Evolutionary conservation across 2,113 vertebrate species (phyloP).

Genomic region (Thryonomys swinderianus): DNA sequence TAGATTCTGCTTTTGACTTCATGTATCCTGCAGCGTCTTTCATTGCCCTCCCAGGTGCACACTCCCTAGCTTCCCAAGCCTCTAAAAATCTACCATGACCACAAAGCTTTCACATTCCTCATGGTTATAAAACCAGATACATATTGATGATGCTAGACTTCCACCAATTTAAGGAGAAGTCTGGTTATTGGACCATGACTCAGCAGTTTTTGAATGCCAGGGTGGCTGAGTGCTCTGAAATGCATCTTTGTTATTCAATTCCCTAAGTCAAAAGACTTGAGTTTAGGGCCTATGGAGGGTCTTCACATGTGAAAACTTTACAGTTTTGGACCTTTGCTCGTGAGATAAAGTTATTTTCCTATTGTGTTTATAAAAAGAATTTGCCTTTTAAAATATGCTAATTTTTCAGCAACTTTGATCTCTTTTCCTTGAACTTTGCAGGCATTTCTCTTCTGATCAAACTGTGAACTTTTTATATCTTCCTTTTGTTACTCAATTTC

Average conservation of each 20-base stretch:
- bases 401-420: not conserved
- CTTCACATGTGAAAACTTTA: not conserved
- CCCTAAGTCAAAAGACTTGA: not conserved
- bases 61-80: not conserved
- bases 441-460: not conserved
- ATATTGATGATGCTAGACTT: not conserved
- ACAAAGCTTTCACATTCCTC: not conserved
- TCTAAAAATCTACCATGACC: not conserved
- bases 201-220: not conserved
- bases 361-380: not conserved
- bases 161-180: not conserved
- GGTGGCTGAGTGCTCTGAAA: not conserved
- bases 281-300: too few species aligned
- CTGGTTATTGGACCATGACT: not conserved
- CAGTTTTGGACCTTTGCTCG: not conserved
- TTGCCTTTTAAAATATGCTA: not conserved
- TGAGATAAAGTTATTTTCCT: not conserved
- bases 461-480: not conserved
- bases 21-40: not conserved
- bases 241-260: not conserved
- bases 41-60: not conserved
- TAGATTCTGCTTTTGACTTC: not conserved
- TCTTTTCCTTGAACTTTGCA: not conserved
- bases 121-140: too few species aligned
- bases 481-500: not conserved